Base-by-base conservation (phyloP, 2,888 invertebrate genomes). In the Eucera pruinosa region DNA sequence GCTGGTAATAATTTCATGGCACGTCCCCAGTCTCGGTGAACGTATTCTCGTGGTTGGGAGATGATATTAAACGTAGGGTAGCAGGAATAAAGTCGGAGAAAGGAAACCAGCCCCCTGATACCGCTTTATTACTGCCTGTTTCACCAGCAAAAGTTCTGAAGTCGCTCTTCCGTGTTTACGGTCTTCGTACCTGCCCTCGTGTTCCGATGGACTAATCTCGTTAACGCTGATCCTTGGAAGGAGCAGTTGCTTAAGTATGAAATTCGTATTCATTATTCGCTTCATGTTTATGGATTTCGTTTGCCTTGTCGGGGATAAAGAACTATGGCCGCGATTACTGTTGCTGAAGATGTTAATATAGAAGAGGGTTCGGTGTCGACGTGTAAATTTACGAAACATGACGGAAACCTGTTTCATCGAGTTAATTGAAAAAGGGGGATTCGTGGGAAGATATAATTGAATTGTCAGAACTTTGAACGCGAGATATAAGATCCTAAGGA, bases 141-240 rank as follows among this genome's bases (percentile, higher is more conserved):
- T 65, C 45, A 33, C n/a, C 25, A 9, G 30, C 27, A 27, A 68
- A 61, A 48, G 73, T 61, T 70, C 57, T 18, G 20, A 30, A 60
- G 41, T 45, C 50, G n/a, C 25, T 50, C 41, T 65, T 61, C 50
- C 71, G 62, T 61, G 70, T 65, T 75, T 68, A 79, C 54, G 68
- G 11, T 65, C 52, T 41, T 66, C 61, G 23, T 57, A 68, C 27
- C 52, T 20, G 36, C 2, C 36, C 23, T 36, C 65, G 55, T 52
- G 54, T 55, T 73, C 45, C 3, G 60, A 27, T 20, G 50, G 45
- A 80, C 67, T 78, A 71, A 71, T 80, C 70, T 71, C 67, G 60
- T 74, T 67, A 68, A 74, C 36, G 64, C n/a, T 71, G 50, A 47
- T 43, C 18, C 64, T 13, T 9, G 0, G 9, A 11, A 33, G 20